Conservation (phyloP, 2,113 vertebrate genomes). For the Nicator chloris region DNA sequence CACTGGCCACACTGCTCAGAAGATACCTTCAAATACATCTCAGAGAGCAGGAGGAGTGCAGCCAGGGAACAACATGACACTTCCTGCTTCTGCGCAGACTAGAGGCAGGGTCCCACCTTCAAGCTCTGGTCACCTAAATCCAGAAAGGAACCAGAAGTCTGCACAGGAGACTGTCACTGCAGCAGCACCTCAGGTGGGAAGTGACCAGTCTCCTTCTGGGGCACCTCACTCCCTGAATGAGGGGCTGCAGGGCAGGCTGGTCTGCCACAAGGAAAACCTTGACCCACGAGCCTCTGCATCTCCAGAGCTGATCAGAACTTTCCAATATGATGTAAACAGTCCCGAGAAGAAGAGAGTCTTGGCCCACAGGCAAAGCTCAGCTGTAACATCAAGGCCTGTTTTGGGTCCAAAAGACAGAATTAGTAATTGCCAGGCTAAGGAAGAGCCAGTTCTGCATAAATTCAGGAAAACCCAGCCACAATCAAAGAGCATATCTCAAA, state of each 20-base stretch:
- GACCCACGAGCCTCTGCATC: background rate
- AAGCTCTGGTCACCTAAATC: background rate
- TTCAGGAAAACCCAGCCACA: background rate
- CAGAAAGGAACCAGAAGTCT: background rate
- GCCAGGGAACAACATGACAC: background rate
- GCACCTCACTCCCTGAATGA: background rate
- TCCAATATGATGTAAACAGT: background rate
- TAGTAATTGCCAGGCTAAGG: background rate
- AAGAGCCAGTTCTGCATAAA: background rate
- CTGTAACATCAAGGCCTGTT: background rate
- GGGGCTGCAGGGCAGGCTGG: background rate
- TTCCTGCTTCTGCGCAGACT: background rate
- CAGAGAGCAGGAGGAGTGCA: background rate
- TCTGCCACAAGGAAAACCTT: conserved; percentile 47
- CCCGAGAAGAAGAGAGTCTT: background rate
- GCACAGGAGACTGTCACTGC: background rate
- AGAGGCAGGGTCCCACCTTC: background rate
- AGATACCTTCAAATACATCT: background rate
- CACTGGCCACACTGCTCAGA: background rate
- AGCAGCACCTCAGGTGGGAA: background rate
- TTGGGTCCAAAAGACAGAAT: background rate
- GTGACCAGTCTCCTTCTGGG: background rate
- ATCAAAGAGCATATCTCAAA: background rate
- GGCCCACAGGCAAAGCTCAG: background rate
- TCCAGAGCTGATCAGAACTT: background rate